Evolutionary conservation across 2,888 invertebrate species (phyloP).

Genomic region (Nasonovia ribisnigri): DNA sequence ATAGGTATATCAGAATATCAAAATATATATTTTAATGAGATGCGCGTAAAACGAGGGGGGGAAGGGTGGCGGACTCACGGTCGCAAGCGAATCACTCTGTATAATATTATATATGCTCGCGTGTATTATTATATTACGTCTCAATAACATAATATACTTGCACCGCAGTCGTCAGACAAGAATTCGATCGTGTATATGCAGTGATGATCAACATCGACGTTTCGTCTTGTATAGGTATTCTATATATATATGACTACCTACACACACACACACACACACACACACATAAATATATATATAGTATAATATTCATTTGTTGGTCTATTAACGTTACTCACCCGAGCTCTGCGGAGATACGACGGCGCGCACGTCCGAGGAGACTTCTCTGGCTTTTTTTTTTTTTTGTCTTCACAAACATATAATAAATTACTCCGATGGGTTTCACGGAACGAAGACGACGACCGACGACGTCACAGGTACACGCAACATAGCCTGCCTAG

Average conservation of each 20-base stretch:
- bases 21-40: background rate
- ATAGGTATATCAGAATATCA: background rate
- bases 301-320: background rate
- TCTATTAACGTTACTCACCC: background rate
- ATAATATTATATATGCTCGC: background rate
- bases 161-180: background rate
- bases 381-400: background rate
- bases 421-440: background rate
- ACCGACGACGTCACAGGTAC: background rate
- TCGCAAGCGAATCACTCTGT: background rate
- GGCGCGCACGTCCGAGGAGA: background rate
- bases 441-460: background rate
- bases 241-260: background rate
- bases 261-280: too few relatives aligned
- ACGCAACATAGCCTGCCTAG: background rate
- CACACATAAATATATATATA: too few relatives aligned
- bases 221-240: background rate
- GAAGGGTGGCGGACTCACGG: background rate
- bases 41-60: background rate
- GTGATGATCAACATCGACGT: background rate
- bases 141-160: background rate
- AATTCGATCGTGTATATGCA: background rate
- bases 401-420: background rate
- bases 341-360: background rate
- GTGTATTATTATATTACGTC: background rate